Evolutionary conservation across 2,888 invertebrate species (phyloP).

Genomic region (Acleris sparsana): DNA sequence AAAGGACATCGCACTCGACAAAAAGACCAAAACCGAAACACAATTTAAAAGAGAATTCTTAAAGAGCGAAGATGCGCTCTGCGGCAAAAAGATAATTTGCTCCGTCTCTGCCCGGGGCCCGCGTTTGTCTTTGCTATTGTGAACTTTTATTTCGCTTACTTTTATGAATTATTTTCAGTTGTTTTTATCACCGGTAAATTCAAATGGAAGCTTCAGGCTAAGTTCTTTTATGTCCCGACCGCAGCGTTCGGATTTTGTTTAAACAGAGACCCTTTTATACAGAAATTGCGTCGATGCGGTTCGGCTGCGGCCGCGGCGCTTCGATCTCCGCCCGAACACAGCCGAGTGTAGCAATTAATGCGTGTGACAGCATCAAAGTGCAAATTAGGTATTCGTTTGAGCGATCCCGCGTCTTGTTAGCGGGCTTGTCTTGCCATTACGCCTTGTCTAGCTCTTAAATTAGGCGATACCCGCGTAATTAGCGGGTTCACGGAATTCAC

Average conservation of each 20-base stretch:
- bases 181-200: conserved; percentile 75
- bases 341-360: conserved; percentile 30
- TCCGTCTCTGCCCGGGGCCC: conserved; percentile 61
- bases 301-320: conserved; percentile 20
- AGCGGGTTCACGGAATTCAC: conserved; percentile 47
- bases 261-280: conserved; percentile 31
- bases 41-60: conserved; percentile 82
- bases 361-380: conserved; percentile 40
- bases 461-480: conserved; percentile 45
- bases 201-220: conserved; percentile 58
- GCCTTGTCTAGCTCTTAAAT: conserved; percentile 42
- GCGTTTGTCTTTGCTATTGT: conserved; percentile 81
- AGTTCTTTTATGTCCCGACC: conserved; percentile 47
- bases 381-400: conserved; percentile 60
- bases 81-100: conserved; percentile 77
- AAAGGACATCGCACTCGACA: conserved; percentile 68
- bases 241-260: conserved; percentile 42
- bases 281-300: conserved; percentile 27
- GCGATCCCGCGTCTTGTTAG: conserved; percentile 53
- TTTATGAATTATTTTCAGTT: conserved; percentile 80
- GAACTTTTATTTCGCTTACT: conserved; percentile 78
- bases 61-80: conserved; percentile 72
- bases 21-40: conserved; percentile 77
- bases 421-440: conserved; percentile 67
- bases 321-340: conserved; percentile 20